Evolutionary conservation across 2,888 invertebrate species (phyloP).

Genomic region (Nephrotoma guestfalica): DNA sequence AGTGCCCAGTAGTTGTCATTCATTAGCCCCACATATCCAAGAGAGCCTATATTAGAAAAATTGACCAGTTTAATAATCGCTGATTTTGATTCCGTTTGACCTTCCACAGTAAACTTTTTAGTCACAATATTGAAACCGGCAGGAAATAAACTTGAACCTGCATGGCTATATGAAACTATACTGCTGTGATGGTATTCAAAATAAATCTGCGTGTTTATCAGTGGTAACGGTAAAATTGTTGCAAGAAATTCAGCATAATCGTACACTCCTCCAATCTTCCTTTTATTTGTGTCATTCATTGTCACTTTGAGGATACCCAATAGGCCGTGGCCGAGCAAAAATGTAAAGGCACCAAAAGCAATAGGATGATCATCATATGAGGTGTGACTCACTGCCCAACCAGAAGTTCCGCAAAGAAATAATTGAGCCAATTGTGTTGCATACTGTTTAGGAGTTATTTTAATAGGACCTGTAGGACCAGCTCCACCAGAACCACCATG

Average conservation of each 20-base stretch:
- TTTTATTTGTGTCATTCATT: slow-evolving; percentile 5
- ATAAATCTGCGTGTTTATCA: slow-evolving; percentile 6
- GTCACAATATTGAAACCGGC: background rate
- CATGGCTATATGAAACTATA: background rate
- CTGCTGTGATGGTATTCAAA: background rate
- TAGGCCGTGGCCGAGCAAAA: slow-evolving; percentile 14
- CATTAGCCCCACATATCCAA: slow-evolving; percentile 4
- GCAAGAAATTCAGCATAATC: background rate
- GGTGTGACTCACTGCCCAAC: slow-evolving; percentile 13
- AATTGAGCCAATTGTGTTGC: slow-evolving; percentile 14
- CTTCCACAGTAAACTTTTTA: background rate
- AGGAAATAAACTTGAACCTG: background rate
- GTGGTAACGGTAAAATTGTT: background rate
- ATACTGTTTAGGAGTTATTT: background rate
- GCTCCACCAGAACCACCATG: no score
- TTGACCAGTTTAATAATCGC: background rate
- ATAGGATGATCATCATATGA: slow-evolving; percentile 1
- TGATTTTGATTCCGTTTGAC: background rate
- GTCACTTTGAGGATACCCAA: slow-evolving; percentile 13
- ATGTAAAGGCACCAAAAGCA: slow-evolving; percentile 13
- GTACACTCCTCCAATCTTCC: background rate
- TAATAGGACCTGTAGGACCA: background rate
- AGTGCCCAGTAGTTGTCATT: slow-evolving; percentile 9
- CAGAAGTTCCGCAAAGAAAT: slow-evolving; percentile 14
- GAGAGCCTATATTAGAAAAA: slow-evolving; percentile 5